Base-by-base conservation (phyloP, 2,113 vertebrate species). In the Plectropomus leopardus region DNA sequence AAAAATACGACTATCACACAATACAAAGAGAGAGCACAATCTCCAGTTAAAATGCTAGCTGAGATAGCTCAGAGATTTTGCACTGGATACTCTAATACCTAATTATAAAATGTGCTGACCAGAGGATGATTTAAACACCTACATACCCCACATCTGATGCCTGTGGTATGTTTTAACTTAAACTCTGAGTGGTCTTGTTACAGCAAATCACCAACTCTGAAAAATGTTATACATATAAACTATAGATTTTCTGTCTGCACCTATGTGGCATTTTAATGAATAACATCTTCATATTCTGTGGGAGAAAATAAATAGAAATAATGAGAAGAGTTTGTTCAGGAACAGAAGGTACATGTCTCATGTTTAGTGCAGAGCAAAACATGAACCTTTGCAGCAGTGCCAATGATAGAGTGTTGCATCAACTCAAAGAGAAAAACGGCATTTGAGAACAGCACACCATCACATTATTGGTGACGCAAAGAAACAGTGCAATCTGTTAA, bases 401-500 rank as follows among this genome's bases (percentile, higher is more conserved):
- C 23, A 72, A 19, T 15, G 44, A 65, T 44, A 47, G 3, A 30
- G 7, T 19, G 21, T 5, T 16, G 23, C 16, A 47, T 60, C 48
- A 30, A 24, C 48, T 45, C 40, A 50, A 7, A 10, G 14, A 30
- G 34, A 58, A 54, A 67, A 64, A 36, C 17, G 19, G 24, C 24
- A 47, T 54, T 26, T n/a, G 15, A 59, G 26, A 34, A 51, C 11
- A 50, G 47, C 26, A 19, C 34, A 60, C 40, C 32, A 15, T 57
- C 42, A 19, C 17, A 54, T 63, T 65, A 76, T 76, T 28, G 64
- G 53, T 63, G 59, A 48, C 17, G 72, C 30, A 26, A 79, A 0
- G 1, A 48, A 76, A 78, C 47, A 72, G 26, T 9, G 26, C n/a
- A 59, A 69, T 72, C 66, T 7, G 11, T 70, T 64, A 58, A 63